Conservation (phyloP, 2,113 vertebrate genomes). For the Bostrychus sinensis region DNA sequence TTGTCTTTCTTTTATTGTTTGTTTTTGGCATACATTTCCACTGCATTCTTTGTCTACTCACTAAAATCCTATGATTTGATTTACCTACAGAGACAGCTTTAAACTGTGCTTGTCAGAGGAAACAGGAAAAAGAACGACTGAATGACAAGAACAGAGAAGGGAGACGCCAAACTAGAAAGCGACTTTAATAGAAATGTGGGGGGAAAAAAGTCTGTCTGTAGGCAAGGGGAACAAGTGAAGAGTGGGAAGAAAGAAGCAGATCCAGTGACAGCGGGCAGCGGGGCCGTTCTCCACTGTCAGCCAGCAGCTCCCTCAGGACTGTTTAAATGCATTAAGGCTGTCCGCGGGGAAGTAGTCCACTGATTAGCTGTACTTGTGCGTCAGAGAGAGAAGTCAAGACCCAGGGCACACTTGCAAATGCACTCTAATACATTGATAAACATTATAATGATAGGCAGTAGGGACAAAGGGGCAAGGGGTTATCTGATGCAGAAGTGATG, state of each 20-base stretch:
- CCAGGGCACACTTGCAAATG: slow-evolving; percentile 28
- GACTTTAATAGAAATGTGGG: slow-evolving; percentile 31
- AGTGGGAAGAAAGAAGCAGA: slow-evolving; percentile 13
- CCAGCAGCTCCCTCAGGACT: slow-evolving; percentile 54
- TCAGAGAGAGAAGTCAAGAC: slow-evolving; percentile 32
- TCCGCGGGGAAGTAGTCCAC: slow-evolving; percentile 55
- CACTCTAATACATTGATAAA: slow-evolving; percentile 13
- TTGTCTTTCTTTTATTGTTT: neutral
- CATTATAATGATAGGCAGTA: neutral
- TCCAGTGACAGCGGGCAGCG: slow-evolving; percentile 42
- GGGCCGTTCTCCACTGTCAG: slow-evolving; percentile 55
- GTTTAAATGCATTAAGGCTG: slow-evolving; percentile 61
- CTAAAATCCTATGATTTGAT: neutral
- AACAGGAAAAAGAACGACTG: neutral
- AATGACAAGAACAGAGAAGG: slow-evolving; percentile 10
- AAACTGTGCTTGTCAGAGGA: neutral
- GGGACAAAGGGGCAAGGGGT: neutral
- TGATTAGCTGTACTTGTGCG: slow-evolving; percentile 66
- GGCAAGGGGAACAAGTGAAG: slow-evolving; percentile 7
- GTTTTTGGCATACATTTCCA: neutral
- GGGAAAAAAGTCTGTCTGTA: slow-evolving; percentile 4
- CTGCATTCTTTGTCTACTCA: neutral
- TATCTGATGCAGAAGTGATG: neutral
- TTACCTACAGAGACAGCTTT: neutral
- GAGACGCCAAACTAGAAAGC: slow-evolving; percentile 12